Evolutionary conservation across 2,888 invertebrate genomes (phyloP).

Genomic region (Danaus chrysippus): DNA sequence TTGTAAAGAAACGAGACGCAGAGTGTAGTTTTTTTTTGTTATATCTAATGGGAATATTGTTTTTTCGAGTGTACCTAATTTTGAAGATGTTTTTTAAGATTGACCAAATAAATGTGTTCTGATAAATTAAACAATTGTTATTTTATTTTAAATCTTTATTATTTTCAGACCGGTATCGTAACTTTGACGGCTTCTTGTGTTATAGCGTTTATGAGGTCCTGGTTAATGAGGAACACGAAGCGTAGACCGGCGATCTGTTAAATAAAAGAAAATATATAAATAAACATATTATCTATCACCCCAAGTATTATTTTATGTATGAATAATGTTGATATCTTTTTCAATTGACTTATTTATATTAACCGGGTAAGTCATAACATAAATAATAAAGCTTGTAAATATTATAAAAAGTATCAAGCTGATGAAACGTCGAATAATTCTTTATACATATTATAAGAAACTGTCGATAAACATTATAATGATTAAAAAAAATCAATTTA

Average conservation of each 20-base stretch:
- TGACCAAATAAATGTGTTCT: slow-evolving; percentile 80
- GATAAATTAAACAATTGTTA: slow-evolving; percentile 46
- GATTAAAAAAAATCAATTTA: no score
- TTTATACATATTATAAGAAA: no score
- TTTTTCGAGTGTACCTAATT: slow-evolving; percentile 69
- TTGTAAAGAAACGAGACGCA: slow-evolving; percentile 34
- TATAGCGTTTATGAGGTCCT: slow-evolving; percentile 93
- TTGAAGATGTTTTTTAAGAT: slow-evolving; percentile 65
- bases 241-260: slow-evolving; percentile 91
- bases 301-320: no score
- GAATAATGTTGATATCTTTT: no score
- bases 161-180: slow-evolving; percentile 73
- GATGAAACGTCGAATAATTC: no score
- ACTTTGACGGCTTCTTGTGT: slow-evolving; percentile 92
- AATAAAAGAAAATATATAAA: slow-evolving; percentile 28
- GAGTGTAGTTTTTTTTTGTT: slow-evolving; percentile 34
- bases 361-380: no score
- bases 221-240: slow-evolving; percentile 96
- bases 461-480: no score
- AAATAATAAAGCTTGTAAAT: no score
- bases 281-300: neutral
- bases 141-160: slow-evolving; percentile 36
- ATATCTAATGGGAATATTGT: slow-evolving; percentile 46
- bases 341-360: no score
- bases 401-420: no score